phyloP scores from a whole-genome alignment of 2,797 vertebrate species.

The Muscicapa striata region DNA sequence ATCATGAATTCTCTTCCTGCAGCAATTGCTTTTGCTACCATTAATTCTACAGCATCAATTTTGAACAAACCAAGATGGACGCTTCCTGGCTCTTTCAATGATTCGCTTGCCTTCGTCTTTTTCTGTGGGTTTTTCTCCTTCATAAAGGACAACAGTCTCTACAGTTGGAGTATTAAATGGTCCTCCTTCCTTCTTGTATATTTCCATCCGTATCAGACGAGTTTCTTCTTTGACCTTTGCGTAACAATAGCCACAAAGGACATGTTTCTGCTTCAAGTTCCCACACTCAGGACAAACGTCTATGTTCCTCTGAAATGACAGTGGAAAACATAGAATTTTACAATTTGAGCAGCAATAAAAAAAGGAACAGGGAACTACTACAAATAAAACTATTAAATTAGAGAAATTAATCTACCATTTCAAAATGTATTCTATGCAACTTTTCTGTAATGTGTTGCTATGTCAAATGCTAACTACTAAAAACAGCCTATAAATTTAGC shows the following conservation, averaged over 20 bases:
- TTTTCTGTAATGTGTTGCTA: not conserved
- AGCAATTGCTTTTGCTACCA: not conserved
- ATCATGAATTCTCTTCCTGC: not conserved
- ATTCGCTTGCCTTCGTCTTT: conserved; percentile 86
- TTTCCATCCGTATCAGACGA: conserved; percentile 80
- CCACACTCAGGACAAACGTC: conserved; percentile 91
- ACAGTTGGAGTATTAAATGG: conserved; percentile 81
- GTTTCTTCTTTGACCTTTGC: conserved; percentile 87
- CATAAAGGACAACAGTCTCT: conserved; percentile 89
- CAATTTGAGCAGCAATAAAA: not conserved
- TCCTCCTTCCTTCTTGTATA: conserved; percentile 84
- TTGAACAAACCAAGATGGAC: conserved; percentile 89
- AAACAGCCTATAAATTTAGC: not conserved
- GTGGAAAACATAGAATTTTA: not conserved
- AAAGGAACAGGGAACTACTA: not conserved
- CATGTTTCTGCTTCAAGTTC: conserved; percentile 91
- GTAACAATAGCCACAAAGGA: conserved; percentile 92
- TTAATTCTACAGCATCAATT: conserved; percentile 44
- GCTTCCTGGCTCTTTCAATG: conserved; percentile 87
- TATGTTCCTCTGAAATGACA: conserved; percentile 83
- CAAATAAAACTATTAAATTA: not conserved
- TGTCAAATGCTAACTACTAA: not conserved
- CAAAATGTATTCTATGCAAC: not conserved
- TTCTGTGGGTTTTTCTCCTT: conserved; percentile 81
- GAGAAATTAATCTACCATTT: not conserved